phyloP scores from a whole-genome alignment of 2,113 vertebrate species.

The Ameiurus melas region DNA sequence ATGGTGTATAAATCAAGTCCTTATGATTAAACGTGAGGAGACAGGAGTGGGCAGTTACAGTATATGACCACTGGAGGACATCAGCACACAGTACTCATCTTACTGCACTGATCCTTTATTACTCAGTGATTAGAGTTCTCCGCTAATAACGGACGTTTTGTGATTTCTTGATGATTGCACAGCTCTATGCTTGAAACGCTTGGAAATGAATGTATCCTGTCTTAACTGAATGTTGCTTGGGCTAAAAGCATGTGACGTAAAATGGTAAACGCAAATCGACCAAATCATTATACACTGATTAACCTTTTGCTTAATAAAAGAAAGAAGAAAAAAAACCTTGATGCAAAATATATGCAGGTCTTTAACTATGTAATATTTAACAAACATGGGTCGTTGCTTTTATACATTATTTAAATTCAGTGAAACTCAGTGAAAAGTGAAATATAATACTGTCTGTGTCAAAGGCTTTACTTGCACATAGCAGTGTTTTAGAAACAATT shows the following conservation, averaged over 20 bases:
- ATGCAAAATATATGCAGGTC: background rate
- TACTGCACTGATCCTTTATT: background rate
- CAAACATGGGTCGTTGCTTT: background rate
- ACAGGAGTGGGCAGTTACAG: constrained; percentile 23
- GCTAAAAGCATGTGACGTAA: background rate
- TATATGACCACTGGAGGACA: constrained; percentile 57
- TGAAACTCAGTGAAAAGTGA: background rate
- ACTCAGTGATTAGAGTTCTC: background rate
- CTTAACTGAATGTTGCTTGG: background rate
- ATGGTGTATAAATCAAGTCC: background rate
- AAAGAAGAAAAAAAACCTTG: background rate
- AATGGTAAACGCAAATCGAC: background rate
- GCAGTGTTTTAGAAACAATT: constrained; percentile 20
- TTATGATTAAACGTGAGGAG: background rate
- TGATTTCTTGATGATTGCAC: background rate
- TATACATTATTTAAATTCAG: background rate
- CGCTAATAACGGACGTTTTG: background rate
- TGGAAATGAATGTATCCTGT: background rate
- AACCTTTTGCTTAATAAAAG: background rate
- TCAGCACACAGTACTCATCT: constrained; percentile 37
- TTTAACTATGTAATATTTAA: background rate
- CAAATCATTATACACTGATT: background rate
- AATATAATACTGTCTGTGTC: background rate
- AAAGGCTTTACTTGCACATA: background rate
- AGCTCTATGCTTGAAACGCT: background rate